Percentiles rank a stretch among this genome's conserved stretches.
Evolutionary conservation across 1,140 invertebrate genomes (phyloP).

Genomic region (Sinonovacula constricta): DNA sequence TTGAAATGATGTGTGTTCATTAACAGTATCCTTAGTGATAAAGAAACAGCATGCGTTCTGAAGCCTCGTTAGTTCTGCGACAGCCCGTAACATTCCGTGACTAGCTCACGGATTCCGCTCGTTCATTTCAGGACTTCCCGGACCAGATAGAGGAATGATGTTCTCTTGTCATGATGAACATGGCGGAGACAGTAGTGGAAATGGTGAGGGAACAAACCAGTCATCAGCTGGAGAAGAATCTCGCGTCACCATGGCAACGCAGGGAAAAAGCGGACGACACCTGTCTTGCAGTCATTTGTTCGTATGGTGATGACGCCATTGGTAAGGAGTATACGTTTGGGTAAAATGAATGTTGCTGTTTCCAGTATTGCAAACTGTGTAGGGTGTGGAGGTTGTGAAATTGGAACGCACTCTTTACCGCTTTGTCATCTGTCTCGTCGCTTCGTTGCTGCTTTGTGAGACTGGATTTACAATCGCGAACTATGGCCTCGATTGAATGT

Average conservation of each 20-base stretch:
- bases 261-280: conserved; percentile 29
- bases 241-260: conserved; percentile 38
- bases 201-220: background rate
- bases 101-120: conserved; percentile 41
- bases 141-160: background rate
- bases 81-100: conserved; percentile 8
- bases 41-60: conserved; percentile 25
- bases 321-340: conserved; percentile 31
- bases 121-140: conserved; percentile 20
- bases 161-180: background rate
- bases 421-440: background rate
- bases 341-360: conserved; percentile 31
- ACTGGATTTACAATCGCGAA: conserved; percentile 6
- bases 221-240: conserved; percentile 37
- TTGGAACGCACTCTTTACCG: conserved; percentile 41
- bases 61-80: conserved; percentile 1
- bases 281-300: conserved; percentile 35
- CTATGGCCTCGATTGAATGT: conserved; percentile 43
- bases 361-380: conserved; percentile 26
- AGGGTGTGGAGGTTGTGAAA: conserved; percentile 17
- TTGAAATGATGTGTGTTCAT: conserved; percentile 42
- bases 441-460: background rate
- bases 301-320: conserved; percentile 12
- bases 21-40: conserved; percentile 20
- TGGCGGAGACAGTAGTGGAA: background rate